Evolutionary conservation across 1,140 invertebrate species (phyloP), one percentile per base, ranked within the genome.

Genomic region (Drosophila kepulauana): DNA sequence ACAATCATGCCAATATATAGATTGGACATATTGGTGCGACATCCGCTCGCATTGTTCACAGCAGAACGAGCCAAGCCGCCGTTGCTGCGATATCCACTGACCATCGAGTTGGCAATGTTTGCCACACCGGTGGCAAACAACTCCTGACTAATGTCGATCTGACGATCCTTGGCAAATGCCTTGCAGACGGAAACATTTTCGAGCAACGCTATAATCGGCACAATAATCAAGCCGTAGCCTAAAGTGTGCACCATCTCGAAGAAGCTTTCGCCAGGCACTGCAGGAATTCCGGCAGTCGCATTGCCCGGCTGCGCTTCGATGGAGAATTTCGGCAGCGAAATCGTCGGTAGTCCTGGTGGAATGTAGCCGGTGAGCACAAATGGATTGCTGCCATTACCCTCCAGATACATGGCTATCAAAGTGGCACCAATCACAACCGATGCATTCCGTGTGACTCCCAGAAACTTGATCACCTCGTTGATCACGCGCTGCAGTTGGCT

Each of bases 1-100:
- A 97, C 96, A 46, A 97, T 94, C 7, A 94, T 77, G 58, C 97
- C 97, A 94, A 93, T 91, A 11, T 92, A 92, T 8, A 99, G 82
- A 10, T 98, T 97, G 30, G 96, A 97, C 62, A 98, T 92, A 0
- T 97, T 96, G n/a, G 97, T 98, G 81, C 95, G 94, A 0, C 98
- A 98, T 10, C 98, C 98, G 82, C 97, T 97, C 58, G 96, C 95
- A 90, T 98, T 97, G 91, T 98, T 97, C 0, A 99, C 97, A 25
- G 98, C 98, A 77, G 97, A 92, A 71, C 97, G 94, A 6, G 96
- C 96, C 25, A 98, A 94, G 15, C 97, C 97, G 35, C 97, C 98
- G 16, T 97, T 97, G 5, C 97, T 95, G 7, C 98, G 98, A 92
- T 97, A 98, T 0, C 96, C 93, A 92, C 96, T 96, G 67, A 98